Evolutionary conservation across 2,888 invertebrate genomes (phyloP).

Genomic region (Coleophora deauratella): DNA sequence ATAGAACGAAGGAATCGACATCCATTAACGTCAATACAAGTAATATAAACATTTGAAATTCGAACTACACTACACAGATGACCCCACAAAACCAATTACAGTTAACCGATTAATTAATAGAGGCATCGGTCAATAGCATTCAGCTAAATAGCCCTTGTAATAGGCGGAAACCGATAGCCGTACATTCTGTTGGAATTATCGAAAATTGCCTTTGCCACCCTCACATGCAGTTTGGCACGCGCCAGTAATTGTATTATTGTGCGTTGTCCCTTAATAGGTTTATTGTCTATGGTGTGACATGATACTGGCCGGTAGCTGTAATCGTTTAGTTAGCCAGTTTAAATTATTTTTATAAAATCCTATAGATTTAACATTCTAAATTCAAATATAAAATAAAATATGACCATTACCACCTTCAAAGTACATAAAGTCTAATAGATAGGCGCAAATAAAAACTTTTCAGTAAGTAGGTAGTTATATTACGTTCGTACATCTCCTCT

Average conservation of each 20-base stretch:
- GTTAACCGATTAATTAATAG: constrained; percentile 52
- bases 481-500: too few relatives aligned
- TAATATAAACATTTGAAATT: too few relatives aligned
- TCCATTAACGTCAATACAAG: too few relatives aligned
- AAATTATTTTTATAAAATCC: too few relatives aligned
- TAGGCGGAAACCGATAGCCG: constrained; percentile 38
- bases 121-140: constrained; percentile 47
- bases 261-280: constrained; percentile 46
- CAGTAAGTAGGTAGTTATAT: too few relatives aligned
- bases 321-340: not conserved
- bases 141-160: constrained; percentile 48
- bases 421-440: too few relatives aligned
- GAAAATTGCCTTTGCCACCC: constrained; percentile 42
- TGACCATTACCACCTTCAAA: too few relatives aligned
- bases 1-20: too few relatives aligned
- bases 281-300: constrained; percentile 42
- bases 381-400: too few relatives aligned
- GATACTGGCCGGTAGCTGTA: constrained; percentile 3
- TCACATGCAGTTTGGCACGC: constrained; percentile 51
- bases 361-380: too few relatives aligned
- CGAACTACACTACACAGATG: constrained; percentile 11
- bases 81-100: constrained; percentile 36
- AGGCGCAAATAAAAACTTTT: too few relatives aligned
- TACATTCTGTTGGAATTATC: constrained; percentile 62
- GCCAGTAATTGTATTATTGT: constrained; percentile 51